A percentile compares a stretch with the other conserved stretches of the same genome.
Conservation (phyloP, 2,113 vertebrate species). For the Lycaon pictus region DNA sequence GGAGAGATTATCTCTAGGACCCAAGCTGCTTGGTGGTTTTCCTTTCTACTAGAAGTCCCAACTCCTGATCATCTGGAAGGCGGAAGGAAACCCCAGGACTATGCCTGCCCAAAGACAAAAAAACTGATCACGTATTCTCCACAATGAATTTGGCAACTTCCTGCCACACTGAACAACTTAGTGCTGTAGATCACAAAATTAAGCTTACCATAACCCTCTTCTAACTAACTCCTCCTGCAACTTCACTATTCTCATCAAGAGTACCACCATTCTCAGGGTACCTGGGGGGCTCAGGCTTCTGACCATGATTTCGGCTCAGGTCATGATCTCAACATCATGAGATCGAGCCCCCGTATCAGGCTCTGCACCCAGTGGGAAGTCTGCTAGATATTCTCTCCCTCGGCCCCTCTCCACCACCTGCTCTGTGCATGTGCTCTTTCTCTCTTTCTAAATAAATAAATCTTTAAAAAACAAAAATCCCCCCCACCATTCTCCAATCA, state of each 20-base stretch:
- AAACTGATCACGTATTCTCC: neutral
- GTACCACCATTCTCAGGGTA: neutral
- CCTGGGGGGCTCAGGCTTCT: neutral
- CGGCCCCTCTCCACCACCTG: neutral
- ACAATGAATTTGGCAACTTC: neutral
- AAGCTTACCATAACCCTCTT: neutral
- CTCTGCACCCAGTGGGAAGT: neutral
- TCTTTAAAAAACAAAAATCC: too few species aligned
- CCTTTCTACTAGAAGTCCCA: neutral
- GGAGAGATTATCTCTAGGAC: constrained; percentile 5
- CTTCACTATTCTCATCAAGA: neutral
- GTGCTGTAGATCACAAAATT: neutral
- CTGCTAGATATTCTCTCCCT: neutral
- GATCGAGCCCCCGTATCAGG: neutral
- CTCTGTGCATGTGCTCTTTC: too few species aligned
- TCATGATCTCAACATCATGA: neutral
- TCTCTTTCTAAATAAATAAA: too few species aligned
- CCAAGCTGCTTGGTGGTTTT: constrained; percentile 16
- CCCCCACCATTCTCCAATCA: neutral
- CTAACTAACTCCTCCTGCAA: neutral
- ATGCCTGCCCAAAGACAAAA: neutral
- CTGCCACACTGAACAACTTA: neutral
- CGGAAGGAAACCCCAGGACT: neutral
- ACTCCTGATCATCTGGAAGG: neutral
- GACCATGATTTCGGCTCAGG: neutral